phyloP scores from a whole-genome alignment of 2,113 vertebrate genomes.

The Prunella himalayana region DNA sequence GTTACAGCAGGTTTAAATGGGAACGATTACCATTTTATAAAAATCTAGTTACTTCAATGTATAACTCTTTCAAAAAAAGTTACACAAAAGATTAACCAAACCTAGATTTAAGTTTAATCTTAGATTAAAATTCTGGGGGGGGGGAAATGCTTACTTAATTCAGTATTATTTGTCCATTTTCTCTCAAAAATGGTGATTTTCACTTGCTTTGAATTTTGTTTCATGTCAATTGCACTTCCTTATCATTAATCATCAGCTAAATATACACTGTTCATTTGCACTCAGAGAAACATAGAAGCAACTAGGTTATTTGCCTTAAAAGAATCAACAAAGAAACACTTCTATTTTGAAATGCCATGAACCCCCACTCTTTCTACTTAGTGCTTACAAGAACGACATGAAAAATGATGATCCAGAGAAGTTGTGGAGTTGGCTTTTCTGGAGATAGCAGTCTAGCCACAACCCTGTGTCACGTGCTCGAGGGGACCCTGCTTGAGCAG shows the following conservation, averaged over 20 bases:
- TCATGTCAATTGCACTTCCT: not conserved
- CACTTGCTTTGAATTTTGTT: not conserved
- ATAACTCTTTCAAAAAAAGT: not conserved
- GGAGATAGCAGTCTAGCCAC: not conserved
- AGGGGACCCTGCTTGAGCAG: not conserved
- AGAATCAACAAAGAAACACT: not conserved
- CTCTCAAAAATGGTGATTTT: not conserved
- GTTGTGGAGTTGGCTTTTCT: not conserved
- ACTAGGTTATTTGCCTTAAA: not conserved
- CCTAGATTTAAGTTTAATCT: not conserved
- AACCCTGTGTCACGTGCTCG: accelerated
- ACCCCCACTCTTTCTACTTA: not conserved
- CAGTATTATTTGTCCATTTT: not conserved
- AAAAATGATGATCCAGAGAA: accelerated
- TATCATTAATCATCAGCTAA: not conserved
- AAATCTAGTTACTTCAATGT: not conserved
- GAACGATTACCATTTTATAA: not conserved
- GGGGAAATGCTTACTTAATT: not conserved
- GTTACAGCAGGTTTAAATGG: not conserved
- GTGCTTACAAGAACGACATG: not conserved
- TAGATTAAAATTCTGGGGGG: not conserved
- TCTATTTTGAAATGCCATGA: not conserved
- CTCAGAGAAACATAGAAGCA: not conserved
- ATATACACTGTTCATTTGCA: not conserved
- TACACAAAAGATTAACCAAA: not conserved